Evolutionary conservation across 2,797 vertebrate genomes (phyloP), one percentile per base, ranked within the genome.

Genomic region (Bradypus variegatus): DNA sequence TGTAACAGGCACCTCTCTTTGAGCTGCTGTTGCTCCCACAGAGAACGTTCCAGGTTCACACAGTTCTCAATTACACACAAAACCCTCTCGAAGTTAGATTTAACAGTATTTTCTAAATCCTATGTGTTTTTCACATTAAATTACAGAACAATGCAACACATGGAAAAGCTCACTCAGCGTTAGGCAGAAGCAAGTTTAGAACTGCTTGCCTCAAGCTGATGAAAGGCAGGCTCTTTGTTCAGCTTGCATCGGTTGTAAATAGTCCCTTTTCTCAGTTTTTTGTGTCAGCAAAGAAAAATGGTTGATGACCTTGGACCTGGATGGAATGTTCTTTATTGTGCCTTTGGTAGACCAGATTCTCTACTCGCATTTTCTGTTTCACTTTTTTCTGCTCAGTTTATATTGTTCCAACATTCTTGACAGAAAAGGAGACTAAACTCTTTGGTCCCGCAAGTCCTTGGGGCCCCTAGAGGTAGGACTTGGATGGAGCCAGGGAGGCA

Each of bases 231-330:
- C 36, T 29, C 5, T 60, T 3, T 25, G 19, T 2, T 2, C 55
- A 6, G 8, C 53, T 18, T 18, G 25, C 50, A 27, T 10, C 0
- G 1, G 70, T 2, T 2, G 6, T 2, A 2, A 13, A 1, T 1
- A 6, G 25, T 53, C 23, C 36, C 23, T 33, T 29, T 4, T 38
- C 55, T 5, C 0, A 4, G n/a, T 33, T 36, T n/a, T 53, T 29
- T 0, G 2, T 2, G 0, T 36, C 10, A 5, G 72, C 25, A 6
- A 15, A 15, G 55, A 55, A 55, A 55, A 55, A 6, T 0, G 2
- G 41, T 48, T 10, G 48, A 8, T 19, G 21, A 7, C 53, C 3
- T 2, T 5, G 2, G 41, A 2, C 36, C 69, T 27, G 19, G 12
- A 23, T 25, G 4, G 27, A 31, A 38, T 0, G 0, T 14, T 33